Evolutionary conservation across 2,113 vertebrate genomes (phyloP).

Genomic region (Alligator sinensis): DNA sequence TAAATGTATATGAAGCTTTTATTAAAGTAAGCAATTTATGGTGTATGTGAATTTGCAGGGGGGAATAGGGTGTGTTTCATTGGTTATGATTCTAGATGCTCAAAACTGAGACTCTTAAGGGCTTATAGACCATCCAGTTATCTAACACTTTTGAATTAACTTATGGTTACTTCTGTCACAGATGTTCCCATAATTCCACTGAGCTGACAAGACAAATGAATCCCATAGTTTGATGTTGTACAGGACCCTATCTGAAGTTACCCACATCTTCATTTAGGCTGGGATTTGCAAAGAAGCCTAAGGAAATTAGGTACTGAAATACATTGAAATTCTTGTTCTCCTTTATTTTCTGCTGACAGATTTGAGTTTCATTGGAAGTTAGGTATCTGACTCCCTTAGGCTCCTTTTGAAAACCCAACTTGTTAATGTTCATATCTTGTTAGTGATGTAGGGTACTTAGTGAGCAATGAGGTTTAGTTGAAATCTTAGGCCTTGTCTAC

Average conservation of each 20-base stretch:
- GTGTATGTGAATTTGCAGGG: neutral
- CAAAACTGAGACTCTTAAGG: neutral
- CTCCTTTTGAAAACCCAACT: neutral
- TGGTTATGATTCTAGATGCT: neutral
- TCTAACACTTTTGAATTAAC: neutral
- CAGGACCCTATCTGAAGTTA: accelerated
- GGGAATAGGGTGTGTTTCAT: neutral
- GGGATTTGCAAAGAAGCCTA: neutral
- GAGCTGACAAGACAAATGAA: neutral
- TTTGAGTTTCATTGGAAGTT: neutral
- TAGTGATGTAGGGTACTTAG: neutral
- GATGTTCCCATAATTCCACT: neutral
- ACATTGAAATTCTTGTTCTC: neutral
- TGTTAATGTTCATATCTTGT: neutral
- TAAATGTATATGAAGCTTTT: constrained; percentile 97
- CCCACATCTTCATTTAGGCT: neutral
- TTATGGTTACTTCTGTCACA: neutral
- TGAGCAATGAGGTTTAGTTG: neutral
- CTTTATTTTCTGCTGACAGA: neutral
- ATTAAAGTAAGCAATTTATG: constrained; percentile 87
- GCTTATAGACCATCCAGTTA: neutral
- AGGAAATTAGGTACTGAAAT: neutral
- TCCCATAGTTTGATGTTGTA: neutral
- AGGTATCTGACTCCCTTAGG: neutral
- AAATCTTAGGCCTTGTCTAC: neutral